Conservation (phyloP, 2,113 vertebrate genomes). For the Collichthys lucidus region DNA sequence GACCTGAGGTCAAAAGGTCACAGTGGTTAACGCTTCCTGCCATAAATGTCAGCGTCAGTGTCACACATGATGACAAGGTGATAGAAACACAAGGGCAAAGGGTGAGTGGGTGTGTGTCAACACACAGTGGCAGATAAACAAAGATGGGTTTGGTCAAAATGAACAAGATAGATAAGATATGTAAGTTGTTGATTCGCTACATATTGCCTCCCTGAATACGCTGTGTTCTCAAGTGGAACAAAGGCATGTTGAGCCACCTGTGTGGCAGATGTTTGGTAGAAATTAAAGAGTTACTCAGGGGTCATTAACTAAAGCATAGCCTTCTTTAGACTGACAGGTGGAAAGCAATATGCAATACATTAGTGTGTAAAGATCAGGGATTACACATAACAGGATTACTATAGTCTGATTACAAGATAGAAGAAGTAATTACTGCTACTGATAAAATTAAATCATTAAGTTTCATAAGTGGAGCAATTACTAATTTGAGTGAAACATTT, state of each 20-base stretch:
- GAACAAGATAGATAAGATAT: neutral
- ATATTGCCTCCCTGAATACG: neutral
- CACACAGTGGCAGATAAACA: constrained; percentile 1
- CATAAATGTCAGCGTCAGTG: constrained; percentile 36
- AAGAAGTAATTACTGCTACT: neutral
- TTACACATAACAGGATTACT: neutral
- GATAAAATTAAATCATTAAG: neutral
- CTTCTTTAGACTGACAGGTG: neutral
- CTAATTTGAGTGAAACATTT: neutral
- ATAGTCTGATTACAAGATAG: neutral
- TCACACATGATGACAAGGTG: constrained; percentile 26
- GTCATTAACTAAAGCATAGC: neutral
- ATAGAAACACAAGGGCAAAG: constrained; percentile 21
- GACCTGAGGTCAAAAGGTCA: constrained; percentile 42
- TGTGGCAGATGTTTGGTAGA: constrained; percentile 29
- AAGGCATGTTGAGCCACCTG: constrained; percentile 13
- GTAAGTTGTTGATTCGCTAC: neutral
- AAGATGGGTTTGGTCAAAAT: neutral
- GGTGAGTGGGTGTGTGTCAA: constrained; percentile 5
- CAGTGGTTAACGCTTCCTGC: constrained; percentile 10
- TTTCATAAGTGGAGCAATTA: neutral
- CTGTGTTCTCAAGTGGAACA: neutral
- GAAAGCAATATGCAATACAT: neutral
- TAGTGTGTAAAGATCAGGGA: neutral
- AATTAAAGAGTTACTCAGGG: neutral